Evolutionary conservation across 2,113 vertebrate genomes (phyloP), one percentile per base, ranked within the genome.

Genomic region (Lanius collurio): DNA sequence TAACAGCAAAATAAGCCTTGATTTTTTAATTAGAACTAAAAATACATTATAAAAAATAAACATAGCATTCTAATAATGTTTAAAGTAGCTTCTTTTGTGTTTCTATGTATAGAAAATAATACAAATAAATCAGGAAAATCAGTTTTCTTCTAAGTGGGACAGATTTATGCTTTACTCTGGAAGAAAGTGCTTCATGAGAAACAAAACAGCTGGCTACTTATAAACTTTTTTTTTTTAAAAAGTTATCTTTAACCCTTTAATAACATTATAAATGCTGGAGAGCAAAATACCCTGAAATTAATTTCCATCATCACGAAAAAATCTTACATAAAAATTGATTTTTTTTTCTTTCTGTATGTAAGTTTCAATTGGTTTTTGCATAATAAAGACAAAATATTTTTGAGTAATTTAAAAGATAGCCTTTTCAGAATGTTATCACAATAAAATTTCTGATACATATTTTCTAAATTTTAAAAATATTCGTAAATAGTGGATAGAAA

Each of bases 361-460:
- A 31, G 3, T 28, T 44, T 37, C 28, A 93, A 82, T 92, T 93
- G 56, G 46, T 47, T 80, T 91, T 71, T 82, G 35, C 30, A 12
- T 87, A 87, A 83, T 81, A 73, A 64, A 50, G 22, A 20, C 13
- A 47, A 91, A 84, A 39, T 94, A 64, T 71, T 89, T 93, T 85
- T 92, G 23, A 37, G 71, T 96, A 87, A 65, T 92, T 56, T 88
- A 31, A 87, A 92, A 74, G 63, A 18, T 50, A 55, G 2, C 41
- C 87, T 95, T 95, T 83, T 92, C 11, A 53, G 50, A 63, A 82
- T 74, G 7, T 87, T 94, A 47, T 83, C 53, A 95, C 87, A 85
- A 24, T 47, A 71, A 95, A 93, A 68, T 65, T 95, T 96, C 89
- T 95, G 47, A 79, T 95, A 62, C 11, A 2, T 67, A 3, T 76